Base-by-base conservation (phyloP, 2,888 invertebrate species). In the Ichneumoninae sp. region DNA sequence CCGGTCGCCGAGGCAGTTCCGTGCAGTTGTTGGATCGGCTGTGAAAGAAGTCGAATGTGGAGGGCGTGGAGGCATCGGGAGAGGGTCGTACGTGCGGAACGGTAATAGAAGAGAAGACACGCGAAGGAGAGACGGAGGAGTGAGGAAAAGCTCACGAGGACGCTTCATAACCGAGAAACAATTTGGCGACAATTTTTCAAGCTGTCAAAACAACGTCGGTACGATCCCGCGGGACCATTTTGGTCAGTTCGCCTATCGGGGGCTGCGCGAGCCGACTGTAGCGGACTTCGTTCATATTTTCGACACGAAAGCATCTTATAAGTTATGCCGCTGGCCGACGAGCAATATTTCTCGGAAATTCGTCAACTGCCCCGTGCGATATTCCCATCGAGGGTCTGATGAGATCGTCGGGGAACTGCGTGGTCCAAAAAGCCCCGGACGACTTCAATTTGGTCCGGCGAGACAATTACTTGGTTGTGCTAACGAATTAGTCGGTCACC, bases 181-280 rank as follows among this genome's bases (percentile, higher is more conserved):
- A 90, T 90, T 90, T 89, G 88, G 88, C 86, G 88, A 89, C 90
- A 90, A 90, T 90, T 89, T 90, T 89, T 90, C 90, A 90, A 90
- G 86, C 89, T 90, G 90, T 90, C 90, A 90, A 90, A 90, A 90
- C 88, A 90, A 87, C 86, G 80, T 78, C 75, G 83, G 83, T 71
- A 50, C 66, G 62, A 74, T 89, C 89, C 88, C 89, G 30, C 33
- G 89, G 86, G 88, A 86, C 83, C 76, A 87, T 84, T 89, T 88
- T 84, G 87, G 86, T 85, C 87, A 86, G 83, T 84, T 13, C n/a
- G 66, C 16, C 22, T 40, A 60, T 30, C 10, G 26, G n/a, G 19
- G 2, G 50, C 72, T 77, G 44, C 36, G 13, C n/a, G 52, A 40
- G 19, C 44, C 6, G 22, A 13, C 19, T 47, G n/a, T 26, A 36